Percentiles rank a stretch among this genome's conserved stretches.
Conservation (phyloP, 1,140 invertebrate genomes). For the Anagrus nilaparvatae region DNA sequence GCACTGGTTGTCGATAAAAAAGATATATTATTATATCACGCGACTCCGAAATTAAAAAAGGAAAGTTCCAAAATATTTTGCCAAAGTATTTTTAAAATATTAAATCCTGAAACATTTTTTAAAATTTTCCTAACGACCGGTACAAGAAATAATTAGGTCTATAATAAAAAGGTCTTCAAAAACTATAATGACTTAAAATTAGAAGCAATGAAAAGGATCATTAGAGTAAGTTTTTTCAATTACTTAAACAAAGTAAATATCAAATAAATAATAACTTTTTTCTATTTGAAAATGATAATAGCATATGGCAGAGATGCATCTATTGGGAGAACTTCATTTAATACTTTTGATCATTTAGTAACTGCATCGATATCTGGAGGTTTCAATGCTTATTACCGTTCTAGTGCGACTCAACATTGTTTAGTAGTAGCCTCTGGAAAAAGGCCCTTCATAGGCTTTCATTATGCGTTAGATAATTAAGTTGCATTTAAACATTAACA, state of each 20-base stretch:
- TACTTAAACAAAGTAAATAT: no score
- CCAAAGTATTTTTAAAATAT: no score
- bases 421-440: slow-evolving; percentile 71
- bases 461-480: slow-evolving; percentile 98
- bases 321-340: slow-evolving; percentile 93
- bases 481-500: slow-evolving; percentile 98
- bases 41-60: no score
- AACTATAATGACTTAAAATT: slow-evolving; percentile 94
- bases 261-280: not conserved
- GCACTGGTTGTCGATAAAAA: no score
- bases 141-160: no score
- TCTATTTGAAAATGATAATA: no score
- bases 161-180: no score
- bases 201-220: slow-evolving; percentile 99
- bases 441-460: slow-evolving; percentile 75
- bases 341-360: slow-evolving; percentile 85
- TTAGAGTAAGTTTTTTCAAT: slow-evolving; percentile 57
- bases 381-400: slow-evolving; percentile 60
- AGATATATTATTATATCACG: no score
- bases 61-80: no score
- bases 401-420: slow-evolving; percentile 64
- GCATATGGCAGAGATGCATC: slow-evolving; percentile 97
- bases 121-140: no score
- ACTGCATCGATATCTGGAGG: slow-evolving; percentile 71
- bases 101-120: no score